A percentile compares a stretch with the other conserved stretches of the same genome.
Conservation (phyloP, 2,888 invertebrate genomes). For the Anorthoa munda region DNA sequence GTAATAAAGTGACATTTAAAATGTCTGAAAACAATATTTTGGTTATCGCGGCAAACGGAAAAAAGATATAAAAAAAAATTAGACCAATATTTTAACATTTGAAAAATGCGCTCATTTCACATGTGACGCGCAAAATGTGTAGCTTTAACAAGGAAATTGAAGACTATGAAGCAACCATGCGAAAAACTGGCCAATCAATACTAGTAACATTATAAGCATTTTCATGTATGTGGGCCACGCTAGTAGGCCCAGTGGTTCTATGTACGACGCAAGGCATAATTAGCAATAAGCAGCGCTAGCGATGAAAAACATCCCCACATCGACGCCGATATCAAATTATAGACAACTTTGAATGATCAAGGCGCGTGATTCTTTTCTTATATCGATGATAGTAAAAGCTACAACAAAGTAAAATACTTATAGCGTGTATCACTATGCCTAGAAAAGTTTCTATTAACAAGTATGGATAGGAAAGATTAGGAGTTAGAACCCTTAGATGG, state of each 20-base stretch:
- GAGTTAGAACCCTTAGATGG: background rate
- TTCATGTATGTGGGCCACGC: slow-evolving; percentile 61
- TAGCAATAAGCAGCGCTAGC: slow-evolving; percentile 37
- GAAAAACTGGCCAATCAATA: slow-evolving; percentile 53
- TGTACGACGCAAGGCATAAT: slow-evolving; percentile 44
- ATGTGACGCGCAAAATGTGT: too few relatives aligned
- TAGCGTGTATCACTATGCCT: slow-evolving; percentile 1
- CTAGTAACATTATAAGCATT: slow-evolving; percentile 42
- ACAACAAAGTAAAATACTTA: background rate
- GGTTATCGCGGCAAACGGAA: too few relatives aligned
- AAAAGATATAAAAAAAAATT: too few relatives aligned
- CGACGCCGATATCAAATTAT: slow-evolving; percentile 59
- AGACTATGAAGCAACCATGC: slow-evolving; percentile 33
- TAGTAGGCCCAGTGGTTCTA: slow-evolving; percentile 36
- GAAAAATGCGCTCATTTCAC: too few relatives aligned
- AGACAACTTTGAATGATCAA: slow-evolving; percentile 58
- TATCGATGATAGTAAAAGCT: background rate
- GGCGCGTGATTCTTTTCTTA: slow-evolving; percentile 31
- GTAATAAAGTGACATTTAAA: too few relatives aligned
- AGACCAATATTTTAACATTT: too few relatives aligned
- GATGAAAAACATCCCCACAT: slow-evolving; percentile 65
- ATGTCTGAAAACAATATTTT: too few relatives aligned
- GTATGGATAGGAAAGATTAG: background rate
- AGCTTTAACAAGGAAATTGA: slow-evolving; percentile 20
- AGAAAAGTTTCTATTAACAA: slow-evolving; percentile 7